These are phyloP conservation scores for Cossypha heuglini DNA, from an alignment of 2,797 vertebrate species.

Conservation along the genomic window DNA sequence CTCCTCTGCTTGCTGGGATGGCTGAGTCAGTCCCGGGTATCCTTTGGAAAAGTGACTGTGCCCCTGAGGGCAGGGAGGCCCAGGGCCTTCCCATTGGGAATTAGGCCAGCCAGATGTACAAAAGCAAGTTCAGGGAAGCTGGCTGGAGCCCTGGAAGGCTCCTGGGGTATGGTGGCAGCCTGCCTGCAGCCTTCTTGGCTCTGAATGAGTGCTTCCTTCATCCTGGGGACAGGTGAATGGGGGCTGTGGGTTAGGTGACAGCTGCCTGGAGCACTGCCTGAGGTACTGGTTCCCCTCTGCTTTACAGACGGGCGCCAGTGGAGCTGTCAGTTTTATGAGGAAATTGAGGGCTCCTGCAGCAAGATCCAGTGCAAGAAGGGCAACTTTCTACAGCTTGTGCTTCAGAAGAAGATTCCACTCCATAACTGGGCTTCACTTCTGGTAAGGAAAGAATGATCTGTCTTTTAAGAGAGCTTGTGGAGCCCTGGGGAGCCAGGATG, in stretches of 20 bases:
- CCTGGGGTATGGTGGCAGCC: neutral
- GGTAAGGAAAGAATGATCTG: conserved; percentile 69
- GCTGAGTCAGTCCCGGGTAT: neutral
- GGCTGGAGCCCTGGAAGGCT: neutral
- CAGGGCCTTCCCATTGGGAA: conserved; percentile 23
- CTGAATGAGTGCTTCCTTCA: neutral
- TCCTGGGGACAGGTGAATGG: neutral
- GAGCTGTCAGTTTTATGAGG: conserved; percentile 89
- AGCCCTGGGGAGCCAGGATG: neutral
- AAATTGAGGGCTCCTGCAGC: conserved; percentile 93
- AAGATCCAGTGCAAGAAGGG: conserved; percentile 91
- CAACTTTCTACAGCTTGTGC: conserved; percentile 85
- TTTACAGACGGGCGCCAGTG: conserved; percentile 88
- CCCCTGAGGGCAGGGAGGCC: neutral
- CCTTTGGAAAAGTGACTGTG: neutral
- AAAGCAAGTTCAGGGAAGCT: conserved; percentile 11
- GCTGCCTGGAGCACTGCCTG: neutral
- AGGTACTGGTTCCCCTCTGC: neutral
- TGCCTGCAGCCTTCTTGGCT: conserved; percentile 8
- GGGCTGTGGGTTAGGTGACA: neutral
- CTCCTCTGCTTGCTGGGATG: neutral
- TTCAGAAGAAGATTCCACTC: conserved; percentile 96
- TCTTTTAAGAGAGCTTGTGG: neutral
- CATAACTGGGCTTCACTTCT: conserved; percentile 90
- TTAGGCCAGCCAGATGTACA: conserved; percentile 51